Evolutionary conservation across 1,140 invertebrate genomes (phyloP).

Genomic region (Drosophila repleta): DNA sequence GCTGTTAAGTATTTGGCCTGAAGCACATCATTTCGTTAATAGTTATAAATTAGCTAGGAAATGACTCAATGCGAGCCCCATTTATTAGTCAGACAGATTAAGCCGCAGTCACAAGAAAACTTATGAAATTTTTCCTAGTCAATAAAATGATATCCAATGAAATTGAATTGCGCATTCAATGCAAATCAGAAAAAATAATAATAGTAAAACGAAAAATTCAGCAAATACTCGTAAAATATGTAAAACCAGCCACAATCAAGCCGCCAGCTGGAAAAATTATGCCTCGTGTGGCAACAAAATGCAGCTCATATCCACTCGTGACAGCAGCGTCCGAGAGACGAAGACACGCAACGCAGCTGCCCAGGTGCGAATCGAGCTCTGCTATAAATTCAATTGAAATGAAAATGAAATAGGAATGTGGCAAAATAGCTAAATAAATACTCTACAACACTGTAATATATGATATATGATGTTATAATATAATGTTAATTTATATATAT

Average conservation of each 20-base stretch:
- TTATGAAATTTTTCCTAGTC: conserved; percentile 51
- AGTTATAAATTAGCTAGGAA: conserved; percentile 61
- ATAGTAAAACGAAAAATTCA: background rate
- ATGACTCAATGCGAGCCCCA: conserved; percentile 39
- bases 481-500: too few relatives aligned
- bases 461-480: too few relatives aligned
- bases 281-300: conserved; percentile 50
- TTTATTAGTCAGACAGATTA: conserved; percentile 35
- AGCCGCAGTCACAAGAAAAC: conserved; percentile 49
- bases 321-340: conserved; percentile 41
- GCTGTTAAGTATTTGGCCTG: conserved; percentile 17
- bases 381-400: conserved; percentile 42
- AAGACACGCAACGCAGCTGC: conserved; percentile 37
- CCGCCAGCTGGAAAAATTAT: conserved; percentile 62
- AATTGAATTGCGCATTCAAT: conserved; percentile 69
- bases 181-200: conserved; percentile 25
- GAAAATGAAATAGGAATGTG: background rate
- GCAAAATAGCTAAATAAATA: background rate
- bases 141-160: conserved; percentile 55
- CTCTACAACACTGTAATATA: background rate
- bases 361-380: conserved; percentile 20
- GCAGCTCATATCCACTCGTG: conserved; percentile 67
- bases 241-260: conserved; percentile 63
- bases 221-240: conserved; percentile 23
- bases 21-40: conserved; percentile 48